Percentiles rank a stretch among this genome's conserved stretches.
phyloP scores from a whole-genome alignment of 2,888 invertebrate genomes.

The Cryptus viduatorius region DNA sequence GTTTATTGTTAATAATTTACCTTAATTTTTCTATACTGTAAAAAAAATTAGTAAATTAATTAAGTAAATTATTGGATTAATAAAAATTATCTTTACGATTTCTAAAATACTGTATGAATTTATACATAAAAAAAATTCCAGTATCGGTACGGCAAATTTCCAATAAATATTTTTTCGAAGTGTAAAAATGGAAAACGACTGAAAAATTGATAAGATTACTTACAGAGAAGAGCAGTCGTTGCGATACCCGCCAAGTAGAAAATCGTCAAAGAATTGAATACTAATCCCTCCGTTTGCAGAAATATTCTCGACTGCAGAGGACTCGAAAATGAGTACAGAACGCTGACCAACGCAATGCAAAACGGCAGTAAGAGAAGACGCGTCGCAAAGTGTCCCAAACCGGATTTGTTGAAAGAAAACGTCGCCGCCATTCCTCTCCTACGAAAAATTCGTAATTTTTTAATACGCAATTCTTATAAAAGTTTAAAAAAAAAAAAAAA shows the following conservation, averaged over 20 bases:
- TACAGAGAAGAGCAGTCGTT: slow-evolving; percentile 82
- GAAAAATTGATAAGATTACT: slow-evolving; percentile 67
- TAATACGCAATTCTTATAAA: neutral
- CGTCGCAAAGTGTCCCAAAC: slow-evolving; percentile 91
- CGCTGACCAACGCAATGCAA: slow-evolving; percentile 82
- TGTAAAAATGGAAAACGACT: neutral
- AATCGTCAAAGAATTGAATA: slow-evolving; percentile 91
- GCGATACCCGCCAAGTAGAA: slow-evolving; percentile 89
- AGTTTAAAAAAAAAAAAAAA: neutral
- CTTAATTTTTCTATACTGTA: no score
- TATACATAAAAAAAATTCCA: no score
- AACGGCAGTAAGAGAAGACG: slow-evolving; percentile 91
- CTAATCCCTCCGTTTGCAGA: slow-evolving; percentile 81
- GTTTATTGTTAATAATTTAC: no score
- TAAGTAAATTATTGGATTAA: neutral
- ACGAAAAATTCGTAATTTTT: slow-evolving; percentile 57
- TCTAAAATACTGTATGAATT: neutral
- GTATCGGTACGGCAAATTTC: no score
- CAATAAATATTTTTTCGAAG: neutral
- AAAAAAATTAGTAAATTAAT: no score
- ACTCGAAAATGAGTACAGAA: slow-evolving; percentile 82
- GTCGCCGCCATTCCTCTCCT: slow-evolving; percentile 92
- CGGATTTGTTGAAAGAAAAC: slow-evolving; percentile 91
- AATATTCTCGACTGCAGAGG: slow-evolving; percentile 81
- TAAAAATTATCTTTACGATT: slow-evolving; percentile 1